Base-by-base conservation (phyloP, 2,797 vertebrate species). In the Halcyon smyrnensis region DNA sequence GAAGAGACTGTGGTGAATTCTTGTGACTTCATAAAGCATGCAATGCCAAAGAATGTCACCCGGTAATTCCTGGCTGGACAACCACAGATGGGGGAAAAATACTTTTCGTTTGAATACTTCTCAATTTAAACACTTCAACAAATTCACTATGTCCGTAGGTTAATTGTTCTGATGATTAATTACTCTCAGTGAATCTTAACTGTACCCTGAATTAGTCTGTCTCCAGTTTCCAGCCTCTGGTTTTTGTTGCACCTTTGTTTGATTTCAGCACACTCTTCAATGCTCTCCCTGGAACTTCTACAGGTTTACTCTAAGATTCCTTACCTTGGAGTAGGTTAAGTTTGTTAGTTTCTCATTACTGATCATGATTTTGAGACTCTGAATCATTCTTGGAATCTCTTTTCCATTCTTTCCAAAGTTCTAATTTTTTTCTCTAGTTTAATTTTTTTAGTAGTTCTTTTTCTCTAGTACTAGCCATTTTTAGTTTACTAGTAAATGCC, bases 121-220 rank as follows among this genome's bases (percentile, higher is more conserved):
- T 80, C 56, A 8, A 36, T 36, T 83, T 43, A 86, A 93, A 75
- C 16, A 59, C 37, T 70, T 78, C 53, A 71, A 50, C 17, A 64
- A 78, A 84, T 65, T 65, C 14, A 9, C 27, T 51, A 0, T n/a
- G 30, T 45, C 68, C 84, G 25, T 23, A 84, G 60, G 68, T 78
- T 85, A 89, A 95, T 89, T 94, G 53, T 67, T 63, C 71, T 79
- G 71, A 41, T 53, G 28, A 28, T 83, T 89, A 94, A 91, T 88
- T 84, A 86, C 46, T 43, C 59, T 11, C 74, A 57, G 50, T 28
- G 59, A 90, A 53, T 62, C 74, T 90, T 87, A 86, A 75, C 53
- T 4, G 15, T 15, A 24, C 17, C 41, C 34, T 65, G 77, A 81
- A 54, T 70, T 60, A 10, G 4, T 46, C 60, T 12, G 51, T 8